Base-by-base conservation (phyloP, 1,140 invertebrate species). In the Idris sp. region DNA sequence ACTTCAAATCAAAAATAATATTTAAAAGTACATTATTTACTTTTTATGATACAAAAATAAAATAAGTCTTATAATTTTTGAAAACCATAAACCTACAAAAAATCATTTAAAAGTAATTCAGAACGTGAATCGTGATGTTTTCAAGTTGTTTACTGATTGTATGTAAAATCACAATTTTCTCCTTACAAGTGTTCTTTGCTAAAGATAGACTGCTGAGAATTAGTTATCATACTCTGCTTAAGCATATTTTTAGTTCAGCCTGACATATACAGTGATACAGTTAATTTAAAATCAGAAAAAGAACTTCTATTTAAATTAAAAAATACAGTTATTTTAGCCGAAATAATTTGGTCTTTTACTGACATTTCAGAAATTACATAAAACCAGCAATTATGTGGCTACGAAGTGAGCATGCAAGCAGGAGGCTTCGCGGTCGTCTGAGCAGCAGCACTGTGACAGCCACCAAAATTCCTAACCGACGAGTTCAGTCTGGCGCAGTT, bases 401-500 rank as follows among this genome's bases (percentile, higher is more conserved):
- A 51, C 75, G 86, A 82, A 88, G 86, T 46, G 86, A 87, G 48
- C 84, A 87, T 74, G 79, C 84, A 25, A 81, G 85, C 59, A 77
- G 86, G 73, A 84, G 86, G 77, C 84, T 88, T 61, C 83, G 86
- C 31, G 85, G 85, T 48, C 84, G 86, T 69, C 72, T 87, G 25
- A 67, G 67, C 18, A 78, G 80, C 41, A 61, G 79, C 14, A 65
- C 64, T 59, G 65, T 73, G 35, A 26, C 78, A 38, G 38, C 68
- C 14, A 75, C 58, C 15, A 86, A 85, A 71, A 61, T 79, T 64
- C 61, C 78, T 6, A 67, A 67, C 36, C 77, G 82, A 28, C 59
- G 84, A 56, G 75, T 86, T 10, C 85, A 86, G 53, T 58, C 79
- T 4, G 80, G 79, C 7, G 56, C 76, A 36, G 79, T 83, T 9